These are phyloP conservation scores for Tortrix viridana DNA, from an alignment of 2,888 invertebrate genomes.

Conservation along the genomic window DNA sequence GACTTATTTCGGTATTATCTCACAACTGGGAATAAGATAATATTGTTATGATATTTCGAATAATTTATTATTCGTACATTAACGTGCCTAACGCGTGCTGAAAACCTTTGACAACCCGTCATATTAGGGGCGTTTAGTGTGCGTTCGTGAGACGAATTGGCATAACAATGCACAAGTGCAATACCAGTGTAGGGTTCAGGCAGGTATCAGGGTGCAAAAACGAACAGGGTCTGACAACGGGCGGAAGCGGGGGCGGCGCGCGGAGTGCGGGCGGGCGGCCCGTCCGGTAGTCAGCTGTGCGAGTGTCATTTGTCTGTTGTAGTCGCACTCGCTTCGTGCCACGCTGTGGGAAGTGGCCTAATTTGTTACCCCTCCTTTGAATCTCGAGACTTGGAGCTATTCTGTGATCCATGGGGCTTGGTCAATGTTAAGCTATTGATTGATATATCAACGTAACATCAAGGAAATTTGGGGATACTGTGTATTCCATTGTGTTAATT, in stretches of 20 bases:
- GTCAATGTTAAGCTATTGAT: slow-evolving; percentile 19
- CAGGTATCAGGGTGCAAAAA: slow-evolving; percentile 46
- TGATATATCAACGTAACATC: slow-evolving; percentile 6
- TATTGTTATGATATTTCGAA: slow-evolving; percentile 14
- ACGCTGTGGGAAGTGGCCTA: slow-evolving; percentile 76
- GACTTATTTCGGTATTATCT: slow-evolving; percentile 55
- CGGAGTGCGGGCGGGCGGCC: slow-evolving; percentile 55
- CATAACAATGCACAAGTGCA: slow-evolving; percentile 57
- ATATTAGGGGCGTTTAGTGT: slow-evolving; percentile 4
- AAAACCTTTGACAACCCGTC: slow-evolving; percentile 16
- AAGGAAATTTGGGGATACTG: not conserved
- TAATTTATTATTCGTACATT: slow-evolving; percentile 5
- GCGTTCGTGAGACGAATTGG: slow-evolving; percentile 29
- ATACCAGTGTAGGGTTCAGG: slow-evolving; percentile 60
- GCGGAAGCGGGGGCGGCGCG: slow-evolving; percentile 50
- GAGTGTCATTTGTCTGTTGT: slow-evolving; percentile 62
- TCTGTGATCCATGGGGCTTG: slow-evolving; percentile 22
- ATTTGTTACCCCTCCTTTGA: slow-evolving; percentile 65
- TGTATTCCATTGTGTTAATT: slow-evolving; percentile 28
- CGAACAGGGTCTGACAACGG: slow-evolving; percentile 40
- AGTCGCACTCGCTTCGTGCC: slow-evolving; percentile 54
- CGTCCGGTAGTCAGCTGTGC: slow-evolving; percentile 81
- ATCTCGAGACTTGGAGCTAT: slow-evolving; percentile 48
- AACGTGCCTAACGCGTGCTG: slow-evolving; percentile 14
- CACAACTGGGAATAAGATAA: slow-evolving; percentile 34